Conservation (phyloP, 2,113 vertebrate genomes). For the Tichodroma muraria region DNA sequence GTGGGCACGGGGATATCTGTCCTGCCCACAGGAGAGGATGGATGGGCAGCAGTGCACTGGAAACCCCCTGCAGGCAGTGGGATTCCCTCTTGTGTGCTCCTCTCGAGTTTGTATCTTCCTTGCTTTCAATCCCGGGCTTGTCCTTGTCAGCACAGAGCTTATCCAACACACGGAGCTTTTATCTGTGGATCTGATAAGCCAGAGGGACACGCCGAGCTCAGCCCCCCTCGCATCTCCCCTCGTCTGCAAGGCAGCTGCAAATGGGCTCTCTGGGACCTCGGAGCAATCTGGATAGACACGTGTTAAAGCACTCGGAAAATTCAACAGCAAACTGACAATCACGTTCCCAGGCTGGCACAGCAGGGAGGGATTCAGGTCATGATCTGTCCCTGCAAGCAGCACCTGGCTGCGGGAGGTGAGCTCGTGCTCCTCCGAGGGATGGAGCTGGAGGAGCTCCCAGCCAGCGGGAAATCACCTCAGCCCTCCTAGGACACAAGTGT, state of each 20-base stretch:
- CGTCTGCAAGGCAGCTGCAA: background rate
- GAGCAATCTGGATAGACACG: accelerated
- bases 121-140: background rate
- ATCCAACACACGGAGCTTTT: background rate
- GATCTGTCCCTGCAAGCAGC: background rate
- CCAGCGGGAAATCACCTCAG: background rate
- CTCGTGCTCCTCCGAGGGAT: background rate
- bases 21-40: background rate
- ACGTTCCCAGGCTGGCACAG: background rate
- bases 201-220: background rate
- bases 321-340: accelerated
- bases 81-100: background rate
- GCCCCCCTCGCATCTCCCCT: background rate
- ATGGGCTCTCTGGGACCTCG: accelerated
- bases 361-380: background rate
- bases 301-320: background rate
- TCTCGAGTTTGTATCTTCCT: background rate
- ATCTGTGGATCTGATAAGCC: background rate
- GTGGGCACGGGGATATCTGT: accelerated
- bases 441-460: background rate
- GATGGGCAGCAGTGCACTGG: accelerated
- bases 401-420: background rate
- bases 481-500: accelerated
- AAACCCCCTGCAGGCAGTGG: accelerated
- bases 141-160: background rate